Evolutionary conservation across 2,888 invertebrate genomes (phyloP).

Genomic region (Panzeria rudis): DNA sequence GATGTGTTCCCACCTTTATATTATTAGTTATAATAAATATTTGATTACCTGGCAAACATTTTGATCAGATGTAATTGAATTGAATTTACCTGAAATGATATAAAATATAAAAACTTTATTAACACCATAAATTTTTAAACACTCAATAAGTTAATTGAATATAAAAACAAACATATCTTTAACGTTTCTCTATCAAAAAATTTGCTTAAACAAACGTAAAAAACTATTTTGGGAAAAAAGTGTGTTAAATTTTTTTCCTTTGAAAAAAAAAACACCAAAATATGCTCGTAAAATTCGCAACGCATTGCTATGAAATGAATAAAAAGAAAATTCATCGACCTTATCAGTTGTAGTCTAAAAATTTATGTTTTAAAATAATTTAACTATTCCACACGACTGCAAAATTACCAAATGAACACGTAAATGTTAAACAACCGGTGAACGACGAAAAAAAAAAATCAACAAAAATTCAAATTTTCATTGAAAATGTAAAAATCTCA

Average conservation of each 20-base stretch:
- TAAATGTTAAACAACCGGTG: slow-evolving; percentile 61
- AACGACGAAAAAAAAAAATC: slow-evolving; percentile 10
- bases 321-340: slow-evolving; percentile 4
- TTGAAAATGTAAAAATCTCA: slow-evolving; percentile 18
- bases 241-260: not conserved
- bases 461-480: slow-evolving; percentile 38
- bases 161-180: not conserved
- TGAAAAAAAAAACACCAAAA: slow-evolving; percentile 1
- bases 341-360: slow-evolving; percentile 53
- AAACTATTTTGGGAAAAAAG: slow-evolving; percentile 41
- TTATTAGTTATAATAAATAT: not conserved
- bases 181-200: not conserved
- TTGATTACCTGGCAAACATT: slow-evolving; percentile 17
- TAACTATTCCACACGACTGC: slow-evolving; percentile 68
- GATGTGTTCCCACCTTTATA: too few relatives aligned
- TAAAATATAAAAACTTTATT: slow-evolving; percentile 12
- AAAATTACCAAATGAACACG: slow-evolving; percentile 67
- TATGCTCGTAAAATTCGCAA: slow-evolving; percentile 30
- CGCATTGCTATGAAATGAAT: slow-evolving; percentile 13
- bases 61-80: not conserved
- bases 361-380: slow-evolving; percentile 60
- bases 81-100: slow-evolving; percentile 46
- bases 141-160: not conserved
- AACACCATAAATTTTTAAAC: slow-evolving; percentile 32
- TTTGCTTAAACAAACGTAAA: slow-evolving; percentile 20